phyloP scores from a whole-genome alignment of 37 sponge, comb jelly and placozoan genomes.

The Theonella swinhoei region DNA sequence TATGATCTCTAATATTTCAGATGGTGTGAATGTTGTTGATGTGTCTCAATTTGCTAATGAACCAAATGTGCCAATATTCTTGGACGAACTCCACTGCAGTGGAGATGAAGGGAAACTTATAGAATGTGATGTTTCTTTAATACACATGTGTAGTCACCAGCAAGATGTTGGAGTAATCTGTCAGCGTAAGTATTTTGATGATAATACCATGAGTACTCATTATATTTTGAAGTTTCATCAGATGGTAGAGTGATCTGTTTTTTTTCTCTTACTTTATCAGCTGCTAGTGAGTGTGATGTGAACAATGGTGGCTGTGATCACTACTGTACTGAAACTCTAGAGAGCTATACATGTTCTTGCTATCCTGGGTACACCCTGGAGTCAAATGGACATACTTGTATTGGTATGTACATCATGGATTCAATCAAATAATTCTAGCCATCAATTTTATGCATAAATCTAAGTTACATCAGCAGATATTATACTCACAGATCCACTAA shows the following conservation, averaged over 20 bases:
- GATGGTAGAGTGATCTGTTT: background rate
- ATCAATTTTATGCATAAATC: too few relatives aligned
- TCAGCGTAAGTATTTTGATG: background rate
- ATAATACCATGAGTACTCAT: background rate
- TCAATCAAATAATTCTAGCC: too few relatives aligned
- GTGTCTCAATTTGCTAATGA: background rate
- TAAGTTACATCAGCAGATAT: too few relatives aligned
- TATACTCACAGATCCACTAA: too few relatives aligned
- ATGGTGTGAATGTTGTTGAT: background rate
- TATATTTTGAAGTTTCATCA: background rate
- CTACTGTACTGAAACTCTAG: too few relatives aligned
- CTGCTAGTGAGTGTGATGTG: slow-evolving; percentile 46
- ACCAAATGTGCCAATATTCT: background rate
- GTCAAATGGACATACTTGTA: too few relatives aligned
- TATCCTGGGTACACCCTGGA: too few relatives aligned
- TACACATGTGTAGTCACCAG: background rate
- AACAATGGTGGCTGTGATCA: slow-evolving; percentile 25
- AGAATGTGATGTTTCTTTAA: background rate
- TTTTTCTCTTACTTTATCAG: slow-evolving; percentile 5
- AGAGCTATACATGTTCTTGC: too few relatives aligned
- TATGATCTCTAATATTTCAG: too few relatives aligned
- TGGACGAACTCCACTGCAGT: background rate
- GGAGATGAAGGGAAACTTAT: background rate
- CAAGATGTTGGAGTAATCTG: background rate
- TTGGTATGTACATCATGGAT: too few relatives aligned